phyloP scores from a whole-genome alignment of 2,888 invertebrate species.

The Salpingus planirostris region DNA sequence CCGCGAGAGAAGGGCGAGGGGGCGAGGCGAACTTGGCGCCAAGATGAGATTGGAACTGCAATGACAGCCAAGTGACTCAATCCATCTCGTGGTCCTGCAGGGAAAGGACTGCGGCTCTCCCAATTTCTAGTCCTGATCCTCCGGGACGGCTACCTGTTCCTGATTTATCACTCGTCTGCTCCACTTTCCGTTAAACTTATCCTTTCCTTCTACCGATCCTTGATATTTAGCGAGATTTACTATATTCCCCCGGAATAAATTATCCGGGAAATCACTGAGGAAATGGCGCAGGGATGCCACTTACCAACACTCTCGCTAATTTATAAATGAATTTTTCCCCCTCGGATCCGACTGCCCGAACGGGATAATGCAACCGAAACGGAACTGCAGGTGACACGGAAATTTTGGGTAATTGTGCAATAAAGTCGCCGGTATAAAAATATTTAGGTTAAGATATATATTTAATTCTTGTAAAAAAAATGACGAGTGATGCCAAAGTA shows the following conservation, averaged over 20 bases:
- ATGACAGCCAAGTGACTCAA: slow-evolving; percentile 34
- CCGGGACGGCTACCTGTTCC: slow-evolving; percentile 40
- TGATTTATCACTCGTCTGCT: slow-evolving; percentile 42
- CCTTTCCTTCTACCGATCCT: slow-evolving; percentile 38
- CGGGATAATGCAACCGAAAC: no score
- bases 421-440: slow-evolving; percentile 18
- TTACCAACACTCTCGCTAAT: slow-evolving; percentile 9
- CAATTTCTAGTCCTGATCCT: slow-evolving; percentile 38
- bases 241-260: slow-evolving; percentile 37
- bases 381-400: no score
- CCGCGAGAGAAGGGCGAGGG: slow-evolving; percentile 4
- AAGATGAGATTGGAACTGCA: slow-evolving; percentile 31
- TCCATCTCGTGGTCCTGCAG: slow-evolving; percentile 37
- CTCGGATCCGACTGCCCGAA: no score
- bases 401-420: slow-evolving; percentile 17
- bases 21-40: slow-evolving; percentile 4
- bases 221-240: slow-evolving; percentile 42
- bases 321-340: slow-evolving; percentile 12
- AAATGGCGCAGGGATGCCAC: slow-evolving; percentile 11
- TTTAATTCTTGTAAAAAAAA: slow-evolving; percentile 20
- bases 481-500: slow-evolving; percentile 28
- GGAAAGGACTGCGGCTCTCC: slow-evolving; percentile 34
- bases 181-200: slow-evolving; percentile 40
- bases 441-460: slow-evolving; percentile 20
- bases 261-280: slow-evolving; percentile 27